Evolutionary conservation across 2,113 vertebrate species (phyloP), one percentile per base, ranked within the genome.

Genomic region (Tretioscincus oriximinensis): DNA sequence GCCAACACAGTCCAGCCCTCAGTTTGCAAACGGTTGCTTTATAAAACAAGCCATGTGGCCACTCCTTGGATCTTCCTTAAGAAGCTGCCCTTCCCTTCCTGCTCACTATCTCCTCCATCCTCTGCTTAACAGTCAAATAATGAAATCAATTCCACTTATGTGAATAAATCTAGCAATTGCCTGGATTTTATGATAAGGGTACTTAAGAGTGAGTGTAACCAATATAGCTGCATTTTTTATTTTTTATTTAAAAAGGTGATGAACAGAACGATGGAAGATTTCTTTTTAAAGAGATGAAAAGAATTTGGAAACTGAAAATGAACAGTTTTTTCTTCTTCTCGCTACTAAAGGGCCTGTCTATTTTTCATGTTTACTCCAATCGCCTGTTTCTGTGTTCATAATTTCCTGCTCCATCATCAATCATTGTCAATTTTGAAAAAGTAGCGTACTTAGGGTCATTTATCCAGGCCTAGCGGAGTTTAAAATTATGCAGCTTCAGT

Each of bases 361-460:
- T 97, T 97, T 96, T 96, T 96, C 92, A 93, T 95, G 93, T 95
- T 94, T 96, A 95, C 93, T 92, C 93, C 95, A 91, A 93, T 93
- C 91, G 94, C 91, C 92, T 94, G 95, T 95, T 96, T 95, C 95
- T 93, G 92, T 95, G 95, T 96, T 97, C 92, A 94, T 97, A 96
- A 96, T 96, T 95, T 92, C 84, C 89, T 84, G 81, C 93, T 93
- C 94, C 65, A 84, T 95, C 96, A 98, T 99, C 96, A 92, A 97
- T 99, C 98, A 98, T 78, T 96, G 96, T 97, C 93, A 96, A 90
- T 94, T 82, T 95, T 97, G 97, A 97, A 97, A 96, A 94, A 97
- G 94, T 95, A 94, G 94, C 93, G 92, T 95, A 96, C 94, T 96
- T 96, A 96, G 93, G 96, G 96, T 97, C 96, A 96, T 97, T 96